Conservation (phyloP, 1,140 invertebrate genomes). For the Cydia splendana region DNA sequence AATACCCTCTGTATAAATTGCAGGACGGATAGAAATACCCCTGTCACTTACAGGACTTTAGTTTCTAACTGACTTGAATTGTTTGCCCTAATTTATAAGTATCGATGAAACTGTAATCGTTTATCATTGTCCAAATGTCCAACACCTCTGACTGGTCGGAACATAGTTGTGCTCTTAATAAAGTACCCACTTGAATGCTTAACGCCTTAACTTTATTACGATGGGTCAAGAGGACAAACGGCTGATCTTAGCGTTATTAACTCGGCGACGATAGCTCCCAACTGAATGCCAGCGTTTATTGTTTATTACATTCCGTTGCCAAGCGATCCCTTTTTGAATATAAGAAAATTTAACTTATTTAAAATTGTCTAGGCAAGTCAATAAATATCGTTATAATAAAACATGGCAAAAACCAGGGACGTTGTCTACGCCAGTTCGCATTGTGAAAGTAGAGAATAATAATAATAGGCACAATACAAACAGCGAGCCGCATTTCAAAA, state of each 20-base stretch:
- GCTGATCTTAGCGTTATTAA: slow-evolving; percentile 32
- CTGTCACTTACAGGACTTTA: too few species aligned
- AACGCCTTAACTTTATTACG: slow-evolving; percentile 28
- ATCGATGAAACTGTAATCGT: slow-evolving; percentile 14
- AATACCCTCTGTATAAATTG: too few species aligned
- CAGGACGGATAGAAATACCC: too few species aligned
- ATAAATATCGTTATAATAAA: not conserved
- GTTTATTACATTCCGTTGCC: not conserved
- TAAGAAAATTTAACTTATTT: not conserved
- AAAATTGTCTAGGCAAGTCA: not conserved
- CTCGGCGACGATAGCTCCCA: not conserved
- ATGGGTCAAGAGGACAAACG: slow-evolving; percentile 30
- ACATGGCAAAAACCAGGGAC: not conserved
- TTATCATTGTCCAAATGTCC: not conserved
- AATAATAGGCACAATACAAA: not conserved
- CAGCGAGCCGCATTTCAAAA: not conserved
- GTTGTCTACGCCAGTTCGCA: not conserved
- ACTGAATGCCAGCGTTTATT: slow-evolving; percentile 6
- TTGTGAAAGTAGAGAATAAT: slow-evolving; percentile 19
- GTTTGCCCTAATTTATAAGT: not conserved
- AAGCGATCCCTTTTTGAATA: not conserved
- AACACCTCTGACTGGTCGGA: slow-evolving; percentile 8
- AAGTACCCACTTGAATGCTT: slow-evolving; percentile 13
- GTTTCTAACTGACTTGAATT: not conserved
- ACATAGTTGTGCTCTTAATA: slow-evolving; percentile 25